Evolutionary conservation across 2,888 invertebrate genomes (phyloP), one percentile per base, ranked within the genome.

Genomic region (Drosophila vallismaia): DNA sequence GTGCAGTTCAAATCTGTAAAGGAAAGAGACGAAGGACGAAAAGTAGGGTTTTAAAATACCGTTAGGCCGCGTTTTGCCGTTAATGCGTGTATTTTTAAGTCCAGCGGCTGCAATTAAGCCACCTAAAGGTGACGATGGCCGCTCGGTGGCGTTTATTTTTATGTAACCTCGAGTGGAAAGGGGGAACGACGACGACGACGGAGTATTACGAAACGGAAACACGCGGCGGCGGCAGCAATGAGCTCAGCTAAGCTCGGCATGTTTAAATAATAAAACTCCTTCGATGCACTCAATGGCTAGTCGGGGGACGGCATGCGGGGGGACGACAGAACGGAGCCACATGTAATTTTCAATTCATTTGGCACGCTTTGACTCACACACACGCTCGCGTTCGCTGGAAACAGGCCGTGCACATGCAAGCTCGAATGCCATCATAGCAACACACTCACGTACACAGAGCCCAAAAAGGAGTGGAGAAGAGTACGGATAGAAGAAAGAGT

Each of bases 171-270:
- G 64, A 52, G 51, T 38, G 45, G 36, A 53, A 40, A 28, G 48
- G 64, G 46, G 9, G 72, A 62, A 58, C 63, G 66, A 68, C 77
- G 73, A 68, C 62, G 52, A 60, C 66, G 49, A 58, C 45, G 71
- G 71, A 79, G 75, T 87, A 82, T 86, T 86, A 86, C 86, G 86
- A 86, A 88, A 88, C 86, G 88, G 86, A 88, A 85, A 81, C 74
- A 77, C 64, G 79, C 77, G 63, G 62, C 79, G 69, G 79, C 79
- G 63, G 62, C 79, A 72, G 79, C 79, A 85, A 79, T 85, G 79
- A 80, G 80, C 85, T 85, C 82, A 81, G 62, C 67, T 42, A 24
- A 28, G 44, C 56, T 58, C 71, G 77, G 57, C 74, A 57, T 76
- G 72, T 68, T 74, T 60, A 74, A 76, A 74, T 70, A 82, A 75